A percentile compares a stretch with the other conserved stretches of the same genome.
These are phyloP conservation scores for Zygaena filipendulae DNA, from an alignment of 2,888 invertebrate species.

Conservation along the genomic window DNA sequence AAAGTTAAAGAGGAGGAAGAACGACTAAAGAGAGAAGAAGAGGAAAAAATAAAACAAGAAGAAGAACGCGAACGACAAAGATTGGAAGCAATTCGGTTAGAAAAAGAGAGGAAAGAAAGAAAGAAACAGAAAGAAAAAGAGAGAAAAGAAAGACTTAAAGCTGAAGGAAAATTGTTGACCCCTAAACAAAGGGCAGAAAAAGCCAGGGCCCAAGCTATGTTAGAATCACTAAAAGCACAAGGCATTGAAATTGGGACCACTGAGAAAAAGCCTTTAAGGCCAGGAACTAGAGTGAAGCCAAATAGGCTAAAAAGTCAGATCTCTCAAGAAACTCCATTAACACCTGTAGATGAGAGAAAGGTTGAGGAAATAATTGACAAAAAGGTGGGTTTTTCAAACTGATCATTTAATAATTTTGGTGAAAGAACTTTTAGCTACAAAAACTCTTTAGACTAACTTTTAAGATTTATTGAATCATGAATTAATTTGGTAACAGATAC, in stretches of 20 bases:
- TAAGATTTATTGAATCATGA: constrained; percentile 6
- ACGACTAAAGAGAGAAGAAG: constrained; percentile 75
- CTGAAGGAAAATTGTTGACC: constrained; percentile 95
- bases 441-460: not conserved
- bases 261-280: constrained; percentile 70
- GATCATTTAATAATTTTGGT: no score
- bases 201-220: constrained; percentile 87
- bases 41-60: constrained; percentile 79
- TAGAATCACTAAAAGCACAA: constrained; percentile 90
- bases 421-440: no score
- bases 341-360: constrained; percentile 56
- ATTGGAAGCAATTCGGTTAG: constrained; percentile 79
- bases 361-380: constrained; percentile 64
- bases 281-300: constrained; percentile 80
- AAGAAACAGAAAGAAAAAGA: constrained; percentile 95
- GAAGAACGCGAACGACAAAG: constrained; percentile 80
- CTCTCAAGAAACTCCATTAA: constrained; percentile 64
- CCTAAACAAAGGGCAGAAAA: constrained; percentile 94
- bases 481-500: no score
- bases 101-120: constrained; percentile 88
- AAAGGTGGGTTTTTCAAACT: constrained; percentile 35
- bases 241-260: constrained; percentile 84
- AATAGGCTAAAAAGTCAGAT: constrained; percentile 75
- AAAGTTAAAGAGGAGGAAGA: constrained; percentile 93
- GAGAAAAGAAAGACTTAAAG: constrained; percentile 90